Conservation (phyloP, 1,140 invertebrate genomes). For the Lepidotrigona ventralis region DNA sequence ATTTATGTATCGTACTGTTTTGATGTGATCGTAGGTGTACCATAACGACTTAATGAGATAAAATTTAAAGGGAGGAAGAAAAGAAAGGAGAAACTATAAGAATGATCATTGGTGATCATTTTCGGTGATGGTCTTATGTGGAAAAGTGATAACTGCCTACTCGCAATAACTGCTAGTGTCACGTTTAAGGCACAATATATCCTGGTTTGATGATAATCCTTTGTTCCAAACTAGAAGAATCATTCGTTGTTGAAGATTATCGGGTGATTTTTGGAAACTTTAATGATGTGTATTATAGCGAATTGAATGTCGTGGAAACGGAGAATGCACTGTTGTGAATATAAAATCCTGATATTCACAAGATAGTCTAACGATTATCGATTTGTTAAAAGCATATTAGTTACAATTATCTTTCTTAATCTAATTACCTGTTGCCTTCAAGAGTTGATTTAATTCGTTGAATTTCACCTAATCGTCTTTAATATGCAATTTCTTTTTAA, state of each 20-base stretch:
- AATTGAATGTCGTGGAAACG: neutral
- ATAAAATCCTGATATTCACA: slow-evolving; percentile 7
- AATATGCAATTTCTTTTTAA: neutral
- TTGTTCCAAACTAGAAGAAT: slow-evolving; percentile 6
- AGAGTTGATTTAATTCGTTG: neutral
- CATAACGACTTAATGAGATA: slow-evolving; percentile 32
- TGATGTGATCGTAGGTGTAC: slow-evolving; percentile 58
- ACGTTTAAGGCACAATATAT: slow-evolving; percentile 20
- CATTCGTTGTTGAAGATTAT: slow-evolving; percentile 13
- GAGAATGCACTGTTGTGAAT: neutral
- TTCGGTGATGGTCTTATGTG: neutral
- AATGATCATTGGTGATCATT: slow-evolving; percentile 6
- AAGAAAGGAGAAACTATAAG: neutral
- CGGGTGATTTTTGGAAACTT: slow-evolving; percentile 21
- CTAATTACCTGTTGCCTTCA: neutral
- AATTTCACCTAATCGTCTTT: neutral
- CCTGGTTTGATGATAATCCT: slow-evolving; percentile 26
- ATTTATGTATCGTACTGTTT: slow-evolving; percentile 65
- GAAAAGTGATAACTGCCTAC: slow-evolving; percentile 20
- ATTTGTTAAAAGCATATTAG: slow-evolving; percentile 41
- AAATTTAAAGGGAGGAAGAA: neutral
- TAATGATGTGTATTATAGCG: slow-evolving; percentile 38
- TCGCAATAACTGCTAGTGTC: slow-evolving; percentile 56
- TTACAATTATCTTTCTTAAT: slow-evolving; percentile 19
- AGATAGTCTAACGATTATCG: slow-evolving; percentile 5